Conservation (phyloP, 2,888 invertebrate genomes). For the Trachelus troglodyta region DNA sequence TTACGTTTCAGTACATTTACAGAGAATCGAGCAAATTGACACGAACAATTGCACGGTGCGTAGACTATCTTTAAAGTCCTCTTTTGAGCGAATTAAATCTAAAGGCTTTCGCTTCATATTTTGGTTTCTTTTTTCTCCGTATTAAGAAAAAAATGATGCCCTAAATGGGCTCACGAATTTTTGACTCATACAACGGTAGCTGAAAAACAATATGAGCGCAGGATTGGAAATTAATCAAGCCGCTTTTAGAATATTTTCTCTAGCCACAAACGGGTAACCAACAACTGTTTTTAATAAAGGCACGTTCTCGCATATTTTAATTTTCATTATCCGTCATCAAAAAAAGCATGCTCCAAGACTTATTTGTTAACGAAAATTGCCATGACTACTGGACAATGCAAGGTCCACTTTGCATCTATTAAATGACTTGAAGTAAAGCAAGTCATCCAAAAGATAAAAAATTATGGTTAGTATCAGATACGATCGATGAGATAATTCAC, state of each 20-base stretch:
- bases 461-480: background rate
- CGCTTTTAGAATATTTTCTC: background rate
- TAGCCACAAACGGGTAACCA: background rate
- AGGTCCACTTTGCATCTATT: background rate
- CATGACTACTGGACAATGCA: no score
- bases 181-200: background rate
- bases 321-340: background rate
- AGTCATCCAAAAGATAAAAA: background rate
- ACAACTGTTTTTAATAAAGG: background rate
- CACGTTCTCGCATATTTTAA: background rate
- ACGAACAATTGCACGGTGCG: background rate
- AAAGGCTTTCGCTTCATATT: no score
- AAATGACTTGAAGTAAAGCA: background rate
- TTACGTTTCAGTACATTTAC: background rate
- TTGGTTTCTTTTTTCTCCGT: no score
- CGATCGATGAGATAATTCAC: slow-evolving; percentile 32
- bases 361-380: background rate
- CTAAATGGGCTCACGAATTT: background rate
- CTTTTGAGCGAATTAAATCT: no score
- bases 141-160: no score
- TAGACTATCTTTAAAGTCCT: no score
- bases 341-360: background rate
- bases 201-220: background rate
- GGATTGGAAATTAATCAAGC: background rate
- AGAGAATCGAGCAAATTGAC: background rate